Evolutionary conservation across 1,140 invertebrate species (phyloP).

Genomic region (Leucophenga varia): DNA sequence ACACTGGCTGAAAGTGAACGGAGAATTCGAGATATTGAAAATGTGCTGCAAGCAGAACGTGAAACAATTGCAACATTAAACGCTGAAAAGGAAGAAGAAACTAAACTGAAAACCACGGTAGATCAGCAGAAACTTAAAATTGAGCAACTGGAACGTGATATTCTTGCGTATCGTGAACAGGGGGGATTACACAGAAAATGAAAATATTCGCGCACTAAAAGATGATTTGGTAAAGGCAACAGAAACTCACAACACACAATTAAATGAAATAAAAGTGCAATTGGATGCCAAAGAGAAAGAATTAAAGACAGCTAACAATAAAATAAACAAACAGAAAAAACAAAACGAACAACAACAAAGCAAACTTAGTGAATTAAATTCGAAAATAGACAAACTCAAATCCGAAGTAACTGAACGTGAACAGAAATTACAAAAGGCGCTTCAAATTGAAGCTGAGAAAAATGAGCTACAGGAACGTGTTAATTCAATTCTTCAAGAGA

Average conservation of each 20-base stretch:
- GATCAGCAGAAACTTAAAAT: conserved; percentile 8
- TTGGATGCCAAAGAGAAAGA: conserved; percentile 40
- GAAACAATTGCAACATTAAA: conserved; percentile 18
- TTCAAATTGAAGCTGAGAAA: conserved; percentile 49
- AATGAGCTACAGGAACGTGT: conserved; percentile 52
- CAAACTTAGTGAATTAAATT: conserved; percentile 28
- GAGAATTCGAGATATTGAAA: conserved; percentile 25
- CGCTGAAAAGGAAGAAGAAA: conserved; percentile 17
- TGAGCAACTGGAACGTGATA: conserved; percentile 32
- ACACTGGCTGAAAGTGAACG: conserved; percentile 9
- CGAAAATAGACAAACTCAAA: conserved; percentile 31
- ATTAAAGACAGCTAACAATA: conserved; percentile 32
- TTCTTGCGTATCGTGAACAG: conserved; percentile 31
- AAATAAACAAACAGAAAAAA: conserved; percentile 43
- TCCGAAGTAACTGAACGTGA: conserved; percentile 15
- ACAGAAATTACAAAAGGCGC: conserved; percentile 11
- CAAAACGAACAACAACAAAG: conserved; percentile 39
- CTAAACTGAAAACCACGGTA: no score
- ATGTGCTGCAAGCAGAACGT: conserved; percentile 22
- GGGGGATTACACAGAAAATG: conserved; percentile 26
- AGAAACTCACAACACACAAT: conserved; percentile 43
- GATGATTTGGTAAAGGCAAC: conserved; percentile 33
- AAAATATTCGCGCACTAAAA: conserved; percentile 24
- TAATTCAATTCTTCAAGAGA: conserved; percentile 56
- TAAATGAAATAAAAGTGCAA: conserved; percentile 23